Percentiles rank a stretch among this genome's conserved stretches.
Evolutionary conservation across 2,113 vertebrate genomes (phyloP).

Genomic region (Gnathonemus echidnorhynchus): DNA sequence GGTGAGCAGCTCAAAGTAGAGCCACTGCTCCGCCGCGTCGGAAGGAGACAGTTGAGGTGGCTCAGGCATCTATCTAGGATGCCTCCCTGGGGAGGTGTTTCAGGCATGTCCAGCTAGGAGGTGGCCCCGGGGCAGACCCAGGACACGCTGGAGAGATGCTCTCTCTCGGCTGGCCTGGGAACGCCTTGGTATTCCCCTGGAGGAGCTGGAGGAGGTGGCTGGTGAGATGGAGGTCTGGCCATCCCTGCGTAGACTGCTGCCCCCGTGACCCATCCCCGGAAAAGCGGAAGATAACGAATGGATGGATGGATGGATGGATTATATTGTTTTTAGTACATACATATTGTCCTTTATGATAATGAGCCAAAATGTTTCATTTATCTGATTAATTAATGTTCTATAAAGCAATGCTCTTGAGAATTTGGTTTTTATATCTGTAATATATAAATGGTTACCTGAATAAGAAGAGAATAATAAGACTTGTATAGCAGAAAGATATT

Average conservation of each 20-base stretch:
- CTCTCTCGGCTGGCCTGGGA: not conserved
- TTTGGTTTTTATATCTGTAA: not conserved
- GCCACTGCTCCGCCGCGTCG: fast-evolving
- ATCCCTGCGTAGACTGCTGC: not conserved
- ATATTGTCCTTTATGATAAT: not conserved
- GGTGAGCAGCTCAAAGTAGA: not conserved
- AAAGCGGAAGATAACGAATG: not conserved
- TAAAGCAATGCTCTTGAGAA: not conserved
- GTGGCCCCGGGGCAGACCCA: not conserved
- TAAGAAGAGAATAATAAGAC: not conserved
- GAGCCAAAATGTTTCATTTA: not conserved
- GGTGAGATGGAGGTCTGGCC: not conserved
- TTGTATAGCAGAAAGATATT: not conserved
- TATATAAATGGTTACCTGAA: not conserved
- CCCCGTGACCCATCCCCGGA: not conserved
- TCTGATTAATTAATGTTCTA: not conserved
- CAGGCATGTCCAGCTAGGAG: not conserved
- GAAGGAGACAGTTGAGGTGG: not conserved
- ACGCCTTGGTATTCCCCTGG: not conserved
- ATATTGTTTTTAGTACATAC: not conserved
- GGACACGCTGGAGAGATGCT: not conserved
- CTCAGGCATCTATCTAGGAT: not conserved
- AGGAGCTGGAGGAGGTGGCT: not conserved
- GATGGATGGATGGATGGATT: not conserved
- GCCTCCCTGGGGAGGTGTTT: not conserved